Percentiles rank a stretch among this genome's conserved stretches.
Conservation (phyloP, 2,797 vertebrate genomes). For the Uromys caudimaculatus region DNA sequence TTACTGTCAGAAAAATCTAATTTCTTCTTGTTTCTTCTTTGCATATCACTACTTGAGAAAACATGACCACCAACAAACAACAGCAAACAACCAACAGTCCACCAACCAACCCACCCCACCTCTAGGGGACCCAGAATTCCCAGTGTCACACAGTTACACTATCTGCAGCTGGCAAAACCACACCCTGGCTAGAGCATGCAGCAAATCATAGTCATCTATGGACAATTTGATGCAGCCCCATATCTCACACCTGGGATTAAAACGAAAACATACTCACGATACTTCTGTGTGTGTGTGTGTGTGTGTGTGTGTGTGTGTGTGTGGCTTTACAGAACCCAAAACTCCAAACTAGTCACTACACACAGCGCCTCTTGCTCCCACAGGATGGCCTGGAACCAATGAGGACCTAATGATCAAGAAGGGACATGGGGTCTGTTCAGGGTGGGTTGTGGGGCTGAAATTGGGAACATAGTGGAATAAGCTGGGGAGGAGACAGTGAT, state of each 20-base stretch:
- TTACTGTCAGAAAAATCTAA: not conserved
- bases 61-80: not conserved
- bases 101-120: not conserved
- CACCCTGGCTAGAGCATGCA: not conserved
- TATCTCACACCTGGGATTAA: not conserved
- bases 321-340: not conserved
- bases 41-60: not conserved
- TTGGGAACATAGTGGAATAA: not conserved
- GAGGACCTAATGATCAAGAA: not conserved
- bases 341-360: not conserved
- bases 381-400: rapidly evolving
- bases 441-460: not conserved
- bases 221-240: not conserved
- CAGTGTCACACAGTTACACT: not conserved
- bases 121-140: not conserved
- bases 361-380: not conserved
- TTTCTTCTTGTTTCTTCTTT: not conserved
- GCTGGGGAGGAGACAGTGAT: too few relatives aligned
- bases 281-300: too few relatives aligned
- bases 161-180: not conserved
- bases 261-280: not conserved
- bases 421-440: not conserved
- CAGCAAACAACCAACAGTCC: not conserved
- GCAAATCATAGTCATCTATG: not conserved
- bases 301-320: not conserved